Evolutionary conservation across 2,888 invertebrate genomes (phyloP), one percentile per base, ranked within the genome.

Genomic region (Nasonia oneida): DNA sequence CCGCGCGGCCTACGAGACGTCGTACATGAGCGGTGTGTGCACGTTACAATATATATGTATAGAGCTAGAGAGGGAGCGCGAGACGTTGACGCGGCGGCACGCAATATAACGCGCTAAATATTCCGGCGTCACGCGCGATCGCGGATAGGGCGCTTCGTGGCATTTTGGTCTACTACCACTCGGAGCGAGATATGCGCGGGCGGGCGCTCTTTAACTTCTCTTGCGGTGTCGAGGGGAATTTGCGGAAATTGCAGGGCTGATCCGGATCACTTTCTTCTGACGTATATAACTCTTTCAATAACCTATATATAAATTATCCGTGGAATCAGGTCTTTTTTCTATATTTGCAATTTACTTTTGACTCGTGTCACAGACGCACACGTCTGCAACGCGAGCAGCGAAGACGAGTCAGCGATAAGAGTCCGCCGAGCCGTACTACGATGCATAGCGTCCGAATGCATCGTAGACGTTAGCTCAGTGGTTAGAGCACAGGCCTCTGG

Each of bases 81-180:
- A 18, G 23, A 53, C 47, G 71, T 73, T 50, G 77, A 77, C 71
- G 74, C 47, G 53, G 83, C 50, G 50, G 74, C 81, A 67, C 81
- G 75, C 81, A 82, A 82, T 82, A 82, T 82, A 82, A 82, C 67
- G 37, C 61, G 73, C 29, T 81, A 81, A 81, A 81, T 61, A 74
- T 74, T 81, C 42, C 10, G 15, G 39, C n/a, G 23, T 5, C 14
- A 18, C 6, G 47, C 47, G 47, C 67, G 47, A 15, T 37, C 2
- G 15, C 47, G 10, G 79, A 64, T 64, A 29, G 29, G 10, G 64
- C 64, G 29, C 3, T 29, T 64, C n/a, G 57, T n/a, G 57, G 57
- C 67, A 67, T 33, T 67, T 33, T 3, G 14, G 33, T 29, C 64
- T 64, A 53, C 29, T 53, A 23, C 64, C n/a, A 61, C 10, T 5